phyloP scores from a whole-genome alignment of 2,888 invertebrate species.

The Eumerus sabulonum region DNA sequence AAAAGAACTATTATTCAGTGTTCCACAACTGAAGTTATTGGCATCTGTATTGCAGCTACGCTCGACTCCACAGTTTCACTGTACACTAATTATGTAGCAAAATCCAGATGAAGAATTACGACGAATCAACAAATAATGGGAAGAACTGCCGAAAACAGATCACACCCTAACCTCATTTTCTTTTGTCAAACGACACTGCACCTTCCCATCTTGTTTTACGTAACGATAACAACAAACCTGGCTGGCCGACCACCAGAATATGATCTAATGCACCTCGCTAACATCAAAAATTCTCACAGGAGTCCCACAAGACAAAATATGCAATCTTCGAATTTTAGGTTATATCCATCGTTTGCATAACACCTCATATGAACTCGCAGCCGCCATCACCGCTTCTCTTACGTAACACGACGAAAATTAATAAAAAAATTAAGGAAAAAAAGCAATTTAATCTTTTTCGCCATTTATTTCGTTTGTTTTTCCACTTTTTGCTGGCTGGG shows the following conservation, averaged over 20 bases:
- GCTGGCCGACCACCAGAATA: constrained; percentile 21
- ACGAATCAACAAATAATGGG: no score
- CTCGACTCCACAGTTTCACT: no score
- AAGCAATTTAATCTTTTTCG: constrained; percentile 42
- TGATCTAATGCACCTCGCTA: constrained; percentile 16
- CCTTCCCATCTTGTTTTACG: constrained; percentile 3
- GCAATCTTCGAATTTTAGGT: constrained; percentile 2
- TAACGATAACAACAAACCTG: constrained; percentile 26
- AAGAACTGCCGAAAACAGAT: constrained; percentile 4
- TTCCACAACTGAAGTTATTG: no score
- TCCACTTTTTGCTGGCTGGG: constrained; percentile 57
- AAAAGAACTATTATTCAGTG: no score
- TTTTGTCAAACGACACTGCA: constrained; percentile 1
- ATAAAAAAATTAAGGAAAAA: background rate
- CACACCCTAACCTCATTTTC: constrained; percentile 10
- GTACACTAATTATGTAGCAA: no score
- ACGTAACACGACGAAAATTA: constrained; percentile 25
- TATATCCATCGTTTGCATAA: constrained; percentile 21
- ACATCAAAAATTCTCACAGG: background rate
- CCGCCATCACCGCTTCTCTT: background rate
- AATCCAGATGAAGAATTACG: no score
- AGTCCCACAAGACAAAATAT: constrained; percentile 28
- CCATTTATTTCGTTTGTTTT: constrained; percentile 57
- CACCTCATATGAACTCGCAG: background rate
- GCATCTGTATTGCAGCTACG: no score